Percentiles rank a stretch among this genome's conserved stretches.
Conservation (phyloP, 2,888 invertebrate species). For the Drosophila mimica region DNA sequence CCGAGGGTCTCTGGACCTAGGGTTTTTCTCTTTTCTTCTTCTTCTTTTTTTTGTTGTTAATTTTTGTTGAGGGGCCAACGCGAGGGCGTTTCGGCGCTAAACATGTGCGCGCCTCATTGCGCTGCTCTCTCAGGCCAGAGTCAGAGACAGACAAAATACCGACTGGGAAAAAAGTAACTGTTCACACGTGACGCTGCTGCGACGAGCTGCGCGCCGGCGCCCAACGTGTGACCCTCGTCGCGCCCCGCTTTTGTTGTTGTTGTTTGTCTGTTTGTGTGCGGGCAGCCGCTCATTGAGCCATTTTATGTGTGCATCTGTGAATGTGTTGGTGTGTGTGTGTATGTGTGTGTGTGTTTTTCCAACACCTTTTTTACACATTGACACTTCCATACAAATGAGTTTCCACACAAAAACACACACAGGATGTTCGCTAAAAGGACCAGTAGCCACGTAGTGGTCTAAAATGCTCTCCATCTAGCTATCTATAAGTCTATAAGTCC, state of each 20-base stretch:
- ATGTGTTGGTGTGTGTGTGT: conserved; percentile 12
- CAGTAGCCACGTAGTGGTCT: conserved; percentile 15
- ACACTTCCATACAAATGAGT: conserved; percentile 66
- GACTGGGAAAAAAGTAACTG: conserved; percentile 62
- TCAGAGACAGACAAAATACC: not conserved
- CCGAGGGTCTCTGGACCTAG: not conserved
- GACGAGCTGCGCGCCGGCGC: conserved; percentile 54
- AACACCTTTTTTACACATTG: conserved; percentile 76
- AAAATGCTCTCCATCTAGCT: not conserved
- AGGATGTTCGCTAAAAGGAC: conserved; percentile 35
- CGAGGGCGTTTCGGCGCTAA: conserved; percentile 75
- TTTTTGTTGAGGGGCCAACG: conserved; percentile 11
- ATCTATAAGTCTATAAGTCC: not conserved
- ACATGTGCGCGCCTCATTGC: conserved; percentile 75
- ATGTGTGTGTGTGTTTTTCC: conserved; percentile 52
- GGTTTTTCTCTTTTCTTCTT: conserved; percentile 18
- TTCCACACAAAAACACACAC: conserved; percentile 14
- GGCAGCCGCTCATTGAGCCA: conserved; percentile 47
- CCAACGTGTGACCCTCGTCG: conserved; percentile 20
- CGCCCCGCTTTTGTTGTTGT: conserved; percentile 13
- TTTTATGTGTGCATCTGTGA: conserved; percentile 24
- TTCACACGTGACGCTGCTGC: conserved; percentile 68
- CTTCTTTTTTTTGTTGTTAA: not conserved
- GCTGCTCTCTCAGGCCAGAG: conserved; percentile 23
- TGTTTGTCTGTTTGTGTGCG: conserved; percentile 21